These are phyloP conservation scores for Cuniculus paca DNA, from an alignment of 2,797 vertebrate genomes.

Conservation along the genomic window DNA sequence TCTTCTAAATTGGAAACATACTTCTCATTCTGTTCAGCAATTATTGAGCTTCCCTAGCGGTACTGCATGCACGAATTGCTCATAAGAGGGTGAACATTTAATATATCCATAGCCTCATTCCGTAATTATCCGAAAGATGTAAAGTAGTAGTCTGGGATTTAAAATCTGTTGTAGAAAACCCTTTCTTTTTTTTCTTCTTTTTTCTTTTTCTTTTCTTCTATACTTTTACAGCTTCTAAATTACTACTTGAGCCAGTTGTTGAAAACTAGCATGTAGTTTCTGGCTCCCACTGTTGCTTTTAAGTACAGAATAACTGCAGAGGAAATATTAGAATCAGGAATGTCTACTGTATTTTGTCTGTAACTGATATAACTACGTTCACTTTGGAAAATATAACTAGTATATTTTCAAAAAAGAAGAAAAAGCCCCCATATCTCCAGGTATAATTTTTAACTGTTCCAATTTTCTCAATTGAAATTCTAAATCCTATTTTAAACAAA, in stretches of 20 bases:
- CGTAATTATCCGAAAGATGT: constrained; percentile 66
- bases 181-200: background rate
- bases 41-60: constrained; percentile 63
- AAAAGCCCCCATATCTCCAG: background rate
- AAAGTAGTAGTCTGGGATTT: constrained; percentile 58
- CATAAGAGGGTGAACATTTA: constrained; percentile 63
- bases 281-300: background rate
- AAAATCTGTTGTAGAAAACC: constrained; percentile 45
- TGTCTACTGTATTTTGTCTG: background rate
- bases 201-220: background rate
- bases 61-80: background rate
- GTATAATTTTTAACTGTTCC: background rate
- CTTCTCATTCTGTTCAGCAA: constrained; percentile 46
- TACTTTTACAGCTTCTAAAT: background rate
- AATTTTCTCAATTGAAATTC: constrained; percentile 2
- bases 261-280: constrained; percentile 41
- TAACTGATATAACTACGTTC: background rate
- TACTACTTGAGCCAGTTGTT: constrained; percentile 65
- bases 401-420: background rate
- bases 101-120: constrained; percentile 29
- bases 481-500: background rate
- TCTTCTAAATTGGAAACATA: constrained; percentile 71
- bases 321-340: background rate
- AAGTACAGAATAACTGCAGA: background rate
- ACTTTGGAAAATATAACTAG: constrained; percentile 36